A percentile compares a stretch with the other conserved stretches of the same genome.
Conservation (phyloP, 2,113 vertebrate genomes). For the Cyprinodon tularosa region DNA sequence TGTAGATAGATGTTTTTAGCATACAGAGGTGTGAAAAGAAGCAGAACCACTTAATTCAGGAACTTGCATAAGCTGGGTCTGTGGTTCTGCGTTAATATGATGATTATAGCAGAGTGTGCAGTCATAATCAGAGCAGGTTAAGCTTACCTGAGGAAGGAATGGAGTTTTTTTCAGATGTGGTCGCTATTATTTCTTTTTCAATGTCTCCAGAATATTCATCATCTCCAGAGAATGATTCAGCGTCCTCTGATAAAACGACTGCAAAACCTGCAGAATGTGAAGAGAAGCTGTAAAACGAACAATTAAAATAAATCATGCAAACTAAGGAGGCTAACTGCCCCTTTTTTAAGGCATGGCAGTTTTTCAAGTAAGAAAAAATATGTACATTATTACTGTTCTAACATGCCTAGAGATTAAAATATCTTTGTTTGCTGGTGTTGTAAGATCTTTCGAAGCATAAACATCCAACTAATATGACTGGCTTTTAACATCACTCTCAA, state of each 20-base stretch:
- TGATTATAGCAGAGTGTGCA: no score
- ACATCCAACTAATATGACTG: not conserved
- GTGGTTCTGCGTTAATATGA: no score
- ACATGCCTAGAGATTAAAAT: not conserved
- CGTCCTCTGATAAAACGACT: not conserved
- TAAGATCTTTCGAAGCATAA: no score
- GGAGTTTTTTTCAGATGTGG: not conserved
- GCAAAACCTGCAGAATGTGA: not conserved
- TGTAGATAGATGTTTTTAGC: no score
- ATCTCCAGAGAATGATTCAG: not conserved
- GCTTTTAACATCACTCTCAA: not conserved
- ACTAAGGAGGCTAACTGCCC: no score
- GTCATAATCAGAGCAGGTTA: not conserved
- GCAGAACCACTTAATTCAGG: no score
- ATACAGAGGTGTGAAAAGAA: no score
- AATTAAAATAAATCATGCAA: not conserved
- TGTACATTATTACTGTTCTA: not conserved
- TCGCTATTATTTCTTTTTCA: not conserved
- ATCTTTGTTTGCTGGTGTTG: not conserved
- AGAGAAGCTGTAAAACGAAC: not conserved
- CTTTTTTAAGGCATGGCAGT: no score
- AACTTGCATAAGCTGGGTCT: no score
- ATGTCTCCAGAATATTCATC: not conserved
- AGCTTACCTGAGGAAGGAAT: constrained; percentile 10
- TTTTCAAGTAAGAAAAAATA: not conserved